A percentile compares a stretch with the other conserved stretches of the same genome.
phyloP scores from a whole-genome alignment of 1,140 invertebrate species.

The Potamilus streckersoni region DNA sequence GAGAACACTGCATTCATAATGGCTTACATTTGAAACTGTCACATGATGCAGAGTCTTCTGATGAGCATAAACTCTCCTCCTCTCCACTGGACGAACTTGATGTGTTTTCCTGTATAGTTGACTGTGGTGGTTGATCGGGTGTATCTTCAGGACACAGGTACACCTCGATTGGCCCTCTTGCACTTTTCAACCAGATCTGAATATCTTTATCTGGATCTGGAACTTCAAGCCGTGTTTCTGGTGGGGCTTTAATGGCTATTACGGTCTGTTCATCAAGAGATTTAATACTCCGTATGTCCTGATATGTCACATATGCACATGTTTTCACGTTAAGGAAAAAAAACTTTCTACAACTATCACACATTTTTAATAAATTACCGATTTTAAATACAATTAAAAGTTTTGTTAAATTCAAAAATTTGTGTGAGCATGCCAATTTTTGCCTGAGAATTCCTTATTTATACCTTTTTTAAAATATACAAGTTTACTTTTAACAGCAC shows the following conservation, averaged over 20 bases:
- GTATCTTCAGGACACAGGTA: conserved; percentile 87
- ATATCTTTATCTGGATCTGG: conserved; percentile 70
- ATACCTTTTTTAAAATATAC: too few species aligned
- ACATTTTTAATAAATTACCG: too few species aligned
- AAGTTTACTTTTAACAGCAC: too few species aligned
- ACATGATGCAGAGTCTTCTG: conserved; percentile 51
- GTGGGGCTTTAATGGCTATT: conserved; percentile 83
- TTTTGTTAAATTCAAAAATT: too few species aligned
- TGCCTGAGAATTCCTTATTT: too few species aligned
- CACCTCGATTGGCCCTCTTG: conserved; percentile 91
- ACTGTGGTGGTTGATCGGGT: conserved; percentile 19
- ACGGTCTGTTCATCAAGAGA: conserved; percentile 78
- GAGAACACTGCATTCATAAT: neutral
- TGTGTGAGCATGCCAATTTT: too few species aligned
- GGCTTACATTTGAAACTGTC: conserved; percentile 54
- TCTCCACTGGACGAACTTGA: conserved; percentile 16
- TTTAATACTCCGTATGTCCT: conserved; percentile 79
- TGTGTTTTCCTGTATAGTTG: neutral
- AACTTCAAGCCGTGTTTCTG: conserved; percentile 79
- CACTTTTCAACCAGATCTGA: conserved; percentile 89
- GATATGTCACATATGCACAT: conserved; percentile 81
- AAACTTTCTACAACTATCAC: too few species aligned
- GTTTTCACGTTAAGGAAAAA: conserved; percentile 56
- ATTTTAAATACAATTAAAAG: too few species aligned
- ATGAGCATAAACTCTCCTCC: conserved; percentile 41